Evolutionary conservation across 2,113 vertebrate genomes (phyloP), one percentile per base, ranked within the genome.

Genomic region (Mustela lutreola): DNA sequence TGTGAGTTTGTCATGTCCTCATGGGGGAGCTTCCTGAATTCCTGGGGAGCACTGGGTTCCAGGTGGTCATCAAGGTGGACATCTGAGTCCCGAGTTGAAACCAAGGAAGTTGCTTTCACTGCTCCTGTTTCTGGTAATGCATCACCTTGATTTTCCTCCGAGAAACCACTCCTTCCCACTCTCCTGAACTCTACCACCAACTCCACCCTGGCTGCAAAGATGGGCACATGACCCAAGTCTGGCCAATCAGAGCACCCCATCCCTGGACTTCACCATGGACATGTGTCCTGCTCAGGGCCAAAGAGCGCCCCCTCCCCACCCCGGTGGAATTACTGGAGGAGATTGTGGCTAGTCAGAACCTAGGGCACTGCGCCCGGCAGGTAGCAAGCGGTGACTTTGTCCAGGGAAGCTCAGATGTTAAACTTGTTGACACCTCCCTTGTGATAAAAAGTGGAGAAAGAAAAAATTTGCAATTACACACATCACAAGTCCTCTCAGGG

Each of bases 361-460:
- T 3, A 14, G 28, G 1, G 21, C 3, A 60, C 4, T 7, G 1
- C 2, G 14, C 31, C 14, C 24, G 14, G 31, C 14, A 7, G 12
- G 1, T 19, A 8, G 12, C 48, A n/a, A 22, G 50, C 60, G 4
- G 19, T 39, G 53, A 11, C 7, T 67, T 58, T 84, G 42, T 19
- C 80, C 53, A 1, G 15, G 39, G 15, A 93, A 73, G 89, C 10
- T 26, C 31, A 42, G 63, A 85, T 0, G 0, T 18, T 60, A 58
- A 62, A 45, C 15, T 12, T 21, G 31, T 7, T 22, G 42, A 70
- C 71, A 53, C 15, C 14, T 76, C 19, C 18, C 22, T 39, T 84
- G 39, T 75, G 33, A n/a, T 70, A 82, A 48, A 96, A 89, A 21
- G 10, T 26, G 8, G 16, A 62, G 36, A 42, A 80, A 62, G 71